These are phyloP conservation scores for Puma concolor DNA, from an alignment of 2,113 vertebrate species.

Conservation along the genomic window DNA sequence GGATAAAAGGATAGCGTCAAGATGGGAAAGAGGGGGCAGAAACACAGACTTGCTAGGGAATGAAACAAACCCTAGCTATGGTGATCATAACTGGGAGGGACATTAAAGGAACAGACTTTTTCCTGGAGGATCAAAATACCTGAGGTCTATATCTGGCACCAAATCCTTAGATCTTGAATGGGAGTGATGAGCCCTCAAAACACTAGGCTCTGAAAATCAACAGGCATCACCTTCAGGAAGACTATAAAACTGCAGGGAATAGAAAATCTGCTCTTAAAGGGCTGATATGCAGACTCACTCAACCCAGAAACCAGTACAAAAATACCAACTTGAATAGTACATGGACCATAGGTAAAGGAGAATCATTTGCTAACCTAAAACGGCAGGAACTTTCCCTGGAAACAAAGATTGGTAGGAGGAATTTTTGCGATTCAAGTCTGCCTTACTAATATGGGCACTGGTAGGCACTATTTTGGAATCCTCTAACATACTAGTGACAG, in stretches of 20 bases:
- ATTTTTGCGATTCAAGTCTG: background rate
- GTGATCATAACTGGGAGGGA: background rate
- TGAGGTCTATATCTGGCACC: background rate
- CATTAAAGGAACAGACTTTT: background rate
- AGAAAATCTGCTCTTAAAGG: background rate
- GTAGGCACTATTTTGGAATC: background rate
- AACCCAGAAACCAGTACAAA: background rate
- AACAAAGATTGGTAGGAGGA: background rate
- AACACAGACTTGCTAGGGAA: background rate
- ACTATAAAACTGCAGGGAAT: background rate
- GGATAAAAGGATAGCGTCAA: background rate
- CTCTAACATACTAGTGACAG: background rate
- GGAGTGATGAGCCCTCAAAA: background rate
- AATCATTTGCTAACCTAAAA: background rate
- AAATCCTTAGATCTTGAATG: background rate
- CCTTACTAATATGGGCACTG: background rate
- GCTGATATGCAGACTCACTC: background rate
- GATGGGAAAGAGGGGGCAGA: background rate
- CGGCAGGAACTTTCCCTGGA: background rate
- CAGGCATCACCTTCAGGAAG: background rate
- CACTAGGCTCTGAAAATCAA: background rate
- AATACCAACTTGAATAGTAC: background rate
- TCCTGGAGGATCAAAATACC: background rate
- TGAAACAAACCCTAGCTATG: background rate
- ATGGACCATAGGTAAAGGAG: background rate